Evolutionary conservation across 2,888 invertebrate species (phyloP), one percentile per base, ranked within the genome.

Genomic region (Nemapogon koenigi): DNA sequence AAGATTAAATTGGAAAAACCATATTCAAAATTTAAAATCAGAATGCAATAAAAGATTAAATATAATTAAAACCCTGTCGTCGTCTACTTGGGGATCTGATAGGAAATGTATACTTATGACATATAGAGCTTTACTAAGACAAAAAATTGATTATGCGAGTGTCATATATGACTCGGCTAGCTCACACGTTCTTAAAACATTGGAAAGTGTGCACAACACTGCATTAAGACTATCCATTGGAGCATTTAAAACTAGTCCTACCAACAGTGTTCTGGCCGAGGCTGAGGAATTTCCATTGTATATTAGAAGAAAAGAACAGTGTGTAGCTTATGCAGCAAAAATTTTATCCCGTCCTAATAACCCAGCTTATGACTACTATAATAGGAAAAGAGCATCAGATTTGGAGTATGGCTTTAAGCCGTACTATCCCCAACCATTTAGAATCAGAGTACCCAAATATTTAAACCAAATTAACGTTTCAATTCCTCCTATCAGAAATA

Each of bases 1-100:
- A 31, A 44, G 41, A 27, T 14, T 44, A 32, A 27, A 31, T 25
- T 42, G 42, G 41, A 37, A 31, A 19, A 7, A 16, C 19, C 45
- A 45, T 22, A 32, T 41, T 7, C 38, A 43, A 33, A 40, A 33
- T 16, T n/a, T 45, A n/a, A 43, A 41, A 41, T 40, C 38, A 1
- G 41, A 42, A 25, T 45, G 45, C 22, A 35, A 41, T 35, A 38
- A 39, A 38, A 28, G 43, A 19, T 17, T 45, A 37, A 44, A 44
- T 32, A 31, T 44, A 10, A 35, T 44, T 16, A 43, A 43, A 33
- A 22, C 38, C 2, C 27, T 45, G 11, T 41, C 43, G 16, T 41
- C 45, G 2, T 25, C 6, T n/a, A 30, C 10, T 3, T 44, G 41
- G 44, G 43, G 44, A n/a, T 35, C 41, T n/a, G 43, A 44, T 16